Percentiles rank a stretch among this genome's conserved stretches.
These are phyloP conservation scores for Drosophila anceps DNA, from an alignment of 2,888 invertebrate species.

Conservation along the genomic window DNA sequence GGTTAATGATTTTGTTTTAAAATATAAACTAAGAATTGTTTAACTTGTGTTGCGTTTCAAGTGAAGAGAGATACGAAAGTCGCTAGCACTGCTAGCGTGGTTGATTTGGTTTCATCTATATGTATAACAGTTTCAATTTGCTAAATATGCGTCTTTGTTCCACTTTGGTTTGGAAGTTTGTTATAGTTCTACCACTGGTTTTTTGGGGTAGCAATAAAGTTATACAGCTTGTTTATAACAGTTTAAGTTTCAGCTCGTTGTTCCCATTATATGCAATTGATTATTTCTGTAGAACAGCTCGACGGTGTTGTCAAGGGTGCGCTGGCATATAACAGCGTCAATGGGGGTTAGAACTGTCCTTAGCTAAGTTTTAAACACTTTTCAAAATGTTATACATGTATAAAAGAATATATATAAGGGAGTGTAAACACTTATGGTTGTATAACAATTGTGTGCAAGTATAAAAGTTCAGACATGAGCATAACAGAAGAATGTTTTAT, in stretches of 20 bases:
- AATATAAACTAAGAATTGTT: slow-evolving; percentile 6
- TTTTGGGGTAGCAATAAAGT: background rate
- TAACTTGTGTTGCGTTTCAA: background rate
- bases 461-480: background rate
- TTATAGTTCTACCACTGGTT: background rate
- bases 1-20: background rate
- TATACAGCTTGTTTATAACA: background rate
- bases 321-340: background rate
- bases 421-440: background rate
- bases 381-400: background rate
- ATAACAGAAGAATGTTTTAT: background rate
- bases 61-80: background rate
- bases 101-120: background rate
- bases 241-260: background rate
- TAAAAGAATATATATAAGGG: background rate
- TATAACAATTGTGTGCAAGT: background rate
- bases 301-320: background rate
- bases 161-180: background rate
- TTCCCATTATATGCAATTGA: background rate
- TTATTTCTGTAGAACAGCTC: background rate
- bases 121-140: background rate
- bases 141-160: background rate
- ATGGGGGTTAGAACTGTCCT: background rate
- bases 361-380: background rate
- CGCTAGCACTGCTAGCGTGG: background rate